Evolutionary conservation across 1,140 invertebrate species (phyloP).

Genomic region (Formica exsecta): DNA sequence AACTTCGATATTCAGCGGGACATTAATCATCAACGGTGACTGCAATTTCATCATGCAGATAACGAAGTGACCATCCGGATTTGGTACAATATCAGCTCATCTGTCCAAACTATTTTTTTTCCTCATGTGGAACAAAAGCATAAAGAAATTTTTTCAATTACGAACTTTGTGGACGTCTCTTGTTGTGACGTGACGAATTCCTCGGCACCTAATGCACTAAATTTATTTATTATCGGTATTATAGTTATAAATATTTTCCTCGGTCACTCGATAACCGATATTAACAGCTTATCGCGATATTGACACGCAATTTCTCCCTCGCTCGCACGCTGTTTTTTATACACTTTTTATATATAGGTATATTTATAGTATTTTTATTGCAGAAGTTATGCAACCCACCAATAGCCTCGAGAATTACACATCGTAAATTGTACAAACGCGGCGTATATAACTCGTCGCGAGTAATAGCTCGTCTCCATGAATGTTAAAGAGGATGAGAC

Average conservation of each 20-base stretch:
- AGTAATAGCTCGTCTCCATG: conserved; percentile 57
- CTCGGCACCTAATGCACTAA: background rate
- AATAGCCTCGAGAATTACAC: conserved; percentile 38
- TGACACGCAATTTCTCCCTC: conserved; percentile 44
- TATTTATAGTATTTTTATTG: conserved; percentile 68
- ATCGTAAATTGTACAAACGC: conserved; percentile 57
- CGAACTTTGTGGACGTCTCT: conserved; percentile 16
- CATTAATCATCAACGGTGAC: conserved; percentile 59
- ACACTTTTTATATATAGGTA: background rate
- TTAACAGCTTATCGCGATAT: conserved; percentile 28
- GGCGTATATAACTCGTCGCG: conserved; percentile 45
- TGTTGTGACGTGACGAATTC: background rate
- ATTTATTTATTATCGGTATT: conserved; percentile 48
- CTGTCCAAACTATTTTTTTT: background rate
- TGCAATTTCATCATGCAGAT: conserved; percentile 60
- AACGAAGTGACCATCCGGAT: conserved; percentile 51
- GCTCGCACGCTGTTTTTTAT: background rate
- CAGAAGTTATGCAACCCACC: conserved; percentile 48
- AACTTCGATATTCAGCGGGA: conserved; percentile 60
- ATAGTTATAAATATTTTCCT: background rate
- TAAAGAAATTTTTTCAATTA: conserved; percentile 52
- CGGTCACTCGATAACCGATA: conserved; percentile 47
- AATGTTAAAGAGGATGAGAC: conserved; percentile 59
- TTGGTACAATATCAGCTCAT: conserved; percentile 13
- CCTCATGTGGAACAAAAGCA: background rate